Base-by-base conservation (phyloP, 1,140 invertebrate species). In the Procambarus clarkii region DNA sequence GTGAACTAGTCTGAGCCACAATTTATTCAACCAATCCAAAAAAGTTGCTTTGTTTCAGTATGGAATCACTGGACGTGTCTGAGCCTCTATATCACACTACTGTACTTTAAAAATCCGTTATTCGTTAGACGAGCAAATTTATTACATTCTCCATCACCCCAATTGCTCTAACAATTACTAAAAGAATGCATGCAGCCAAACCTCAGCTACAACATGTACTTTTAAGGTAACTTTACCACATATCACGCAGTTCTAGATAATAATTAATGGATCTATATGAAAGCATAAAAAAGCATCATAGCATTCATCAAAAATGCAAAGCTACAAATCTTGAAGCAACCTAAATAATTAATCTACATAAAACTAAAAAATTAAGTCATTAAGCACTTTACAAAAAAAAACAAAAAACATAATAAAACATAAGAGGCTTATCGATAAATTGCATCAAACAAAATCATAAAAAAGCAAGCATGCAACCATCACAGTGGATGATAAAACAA, bases 401-500 rank as follows among this genome's bases (percentile, higher is more conserved):
- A 60, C 84, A 86, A 69, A 83, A 83, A 60, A 48, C 77, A 48
- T 76, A n/a, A 50, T 71, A 69, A 69, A 81, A 69, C 48, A 34
- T 58, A 80, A 34, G 34, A 34, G 34, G 34, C 50, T 54, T 54
- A 54, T 54, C 18, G 69, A 80, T 60, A 69, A 78, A 76, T 21
- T 74, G 4, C 64, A 83, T 44, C 34, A 89, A 89, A 69, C 15
- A 74, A 71, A 82, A 50, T 82, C n/a, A 69, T 69, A 58, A 81
- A 76, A 80, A 89, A 89, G 87, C 87, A 89, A 89, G 87, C 87
- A 44, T 89, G 87, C 79, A 82, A 24, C 87, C 50, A 18, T 60
- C 54, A 76, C 44, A 77, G 24, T 86, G 74, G 83, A 71, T 77
- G 71, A 77, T 76, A 54, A 58, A 15, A 87, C 71, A 77, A 60